A percentile compares a stretch with the other conserved stretches of the same genome.
These are phyloP conservation scores for Pomacea canaliculata DNA, from an alignment of 2,888 invertebrate species.

Conservation along the genomic window DNA sequence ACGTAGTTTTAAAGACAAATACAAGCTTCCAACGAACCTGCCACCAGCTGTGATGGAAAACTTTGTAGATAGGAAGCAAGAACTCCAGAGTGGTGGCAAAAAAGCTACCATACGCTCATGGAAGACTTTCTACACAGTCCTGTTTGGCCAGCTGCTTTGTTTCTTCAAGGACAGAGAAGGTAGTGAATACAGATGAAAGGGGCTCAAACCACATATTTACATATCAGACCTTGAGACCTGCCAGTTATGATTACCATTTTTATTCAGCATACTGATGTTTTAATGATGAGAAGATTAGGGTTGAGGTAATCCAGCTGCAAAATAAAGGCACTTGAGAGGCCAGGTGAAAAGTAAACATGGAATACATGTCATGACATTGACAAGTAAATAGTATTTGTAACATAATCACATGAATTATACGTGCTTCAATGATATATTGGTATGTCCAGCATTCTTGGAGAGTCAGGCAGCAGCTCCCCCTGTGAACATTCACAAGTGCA, in stretches of 20 bases:
- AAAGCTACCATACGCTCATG: constrained; percentile 94
- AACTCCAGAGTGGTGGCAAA: constrained; percentile 91
- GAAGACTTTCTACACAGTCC: constrained; percentile 93
- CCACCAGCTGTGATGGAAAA: constrained; percentile 95
- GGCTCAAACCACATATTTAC: background rate
- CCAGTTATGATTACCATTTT: background rate
- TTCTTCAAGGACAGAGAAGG: constrained; percentile 94
- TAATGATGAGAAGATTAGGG: background rate
- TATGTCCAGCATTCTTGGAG: constrained; percentile 80
- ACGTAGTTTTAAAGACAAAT: constrained; percentile 79
- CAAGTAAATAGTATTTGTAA: too few species aligned
- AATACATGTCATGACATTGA: too few species aligned
- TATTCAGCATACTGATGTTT: background rate
- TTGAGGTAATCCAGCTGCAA: background rate
- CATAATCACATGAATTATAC: too few species aligned
- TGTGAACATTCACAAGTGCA: constrained; percentile 81
- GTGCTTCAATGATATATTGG: too few species aligned
- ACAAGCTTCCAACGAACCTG: constrained; percentile 71
- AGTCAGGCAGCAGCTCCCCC: constrained; percentile 91
- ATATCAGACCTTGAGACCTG: background rate
- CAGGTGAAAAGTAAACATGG: too few species aligned
- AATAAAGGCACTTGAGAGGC: too few species aligned
- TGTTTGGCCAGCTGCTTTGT: constrained; percentile 96
- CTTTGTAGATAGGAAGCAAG: constrained; percentile 92
- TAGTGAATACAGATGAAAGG: constrained; percentile 30